Percentiles rank a stretch among this genome's conserved stretches.
These are phyloP conservation scores for Vultur gryphus DNA, from an alignment of 2,797 vertebrate species.

Conservation along the genomic window DNA sequence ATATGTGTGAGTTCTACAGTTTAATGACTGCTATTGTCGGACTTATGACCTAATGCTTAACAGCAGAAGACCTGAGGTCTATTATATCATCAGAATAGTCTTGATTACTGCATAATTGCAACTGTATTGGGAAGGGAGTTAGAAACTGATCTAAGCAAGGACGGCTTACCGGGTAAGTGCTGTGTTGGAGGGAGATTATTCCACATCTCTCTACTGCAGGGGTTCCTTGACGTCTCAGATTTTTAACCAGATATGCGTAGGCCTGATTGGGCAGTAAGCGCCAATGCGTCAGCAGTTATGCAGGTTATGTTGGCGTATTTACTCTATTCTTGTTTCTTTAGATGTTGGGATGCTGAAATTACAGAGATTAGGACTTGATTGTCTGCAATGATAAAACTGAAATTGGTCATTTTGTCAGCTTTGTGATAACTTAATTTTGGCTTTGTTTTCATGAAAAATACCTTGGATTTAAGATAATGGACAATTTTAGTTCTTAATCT, in stretches of 20 bases:
- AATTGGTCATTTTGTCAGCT: background rate
- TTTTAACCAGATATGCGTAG: fast-evolving
- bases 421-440: background rate
- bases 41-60: background rate
- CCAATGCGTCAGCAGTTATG: background rate
- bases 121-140: background rate
- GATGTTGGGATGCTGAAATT: background rate
- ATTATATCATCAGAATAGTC: background rate
- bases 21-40: background rate
- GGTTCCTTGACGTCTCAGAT: background rate
- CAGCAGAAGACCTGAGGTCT: background rate
- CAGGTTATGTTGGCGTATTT: background rate
- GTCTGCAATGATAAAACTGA: background rate
- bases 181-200: background rate
- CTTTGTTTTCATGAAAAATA: background rate
- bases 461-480: background rate
- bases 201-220: background rate
- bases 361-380: background rate
- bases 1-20: background rate
- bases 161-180: fast-evolving
- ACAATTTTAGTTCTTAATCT: background rate
- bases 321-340: background rate
- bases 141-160: background rate
- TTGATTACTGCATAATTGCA: background rate
- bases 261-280: background rate